Conservation (phyloP, 2,888 invertebrate genomes). For the Dastarcus helophoroides region DNA sequence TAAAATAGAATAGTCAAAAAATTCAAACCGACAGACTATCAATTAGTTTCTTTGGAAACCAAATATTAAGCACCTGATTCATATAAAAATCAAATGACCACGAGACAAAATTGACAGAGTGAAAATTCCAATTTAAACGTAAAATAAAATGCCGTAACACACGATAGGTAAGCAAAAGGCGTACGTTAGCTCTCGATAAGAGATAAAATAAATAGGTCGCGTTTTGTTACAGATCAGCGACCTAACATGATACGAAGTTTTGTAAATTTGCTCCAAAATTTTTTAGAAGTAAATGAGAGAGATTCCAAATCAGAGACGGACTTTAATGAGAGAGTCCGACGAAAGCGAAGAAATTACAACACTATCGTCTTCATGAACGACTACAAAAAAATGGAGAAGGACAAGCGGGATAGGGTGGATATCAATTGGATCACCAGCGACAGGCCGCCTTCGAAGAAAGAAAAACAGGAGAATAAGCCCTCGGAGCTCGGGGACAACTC, state of each 20-base stretch:
- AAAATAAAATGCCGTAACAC: too few species aligned
- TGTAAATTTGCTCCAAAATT: slow-evolving; percentile 22
- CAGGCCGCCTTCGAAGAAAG: not conserved
- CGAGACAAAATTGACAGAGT: too few species aligned
- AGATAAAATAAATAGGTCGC: too few species aligned
- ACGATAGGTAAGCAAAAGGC: too few species aligned
- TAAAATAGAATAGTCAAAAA: too few species aligned
- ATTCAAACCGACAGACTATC: too few species aligned
- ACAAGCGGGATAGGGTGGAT: slow-evolving; percentile 4
- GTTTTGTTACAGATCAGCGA: too few species aligned
- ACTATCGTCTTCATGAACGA: slow-evolving; percentile 6
- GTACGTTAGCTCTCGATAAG: too few species aligned
- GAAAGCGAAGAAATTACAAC: slow-evolving; percentile 6
- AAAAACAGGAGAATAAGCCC: not conserved
- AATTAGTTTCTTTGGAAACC: too few species aligned
- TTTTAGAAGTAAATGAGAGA: slow-evolving; percentile 19
- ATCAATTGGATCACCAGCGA: not conserved
- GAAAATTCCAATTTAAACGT: too few species aligned
- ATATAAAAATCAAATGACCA: too few species aligned
- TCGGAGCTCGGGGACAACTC: not conserved
- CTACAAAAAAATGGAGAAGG: slow-evolving; percentile 1
- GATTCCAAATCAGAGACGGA: slow-evolving; percentile 11
- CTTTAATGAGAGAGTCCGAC: slow-evolving; percentile 3
- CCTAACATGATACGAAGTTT: slow-evolving; percentile 23
- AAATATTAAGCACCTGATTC: too few species aligned